phyloP scores from a whole-genome alignment of 2,113 vertebrate species.

The Lophius piscatorius region DNA sequence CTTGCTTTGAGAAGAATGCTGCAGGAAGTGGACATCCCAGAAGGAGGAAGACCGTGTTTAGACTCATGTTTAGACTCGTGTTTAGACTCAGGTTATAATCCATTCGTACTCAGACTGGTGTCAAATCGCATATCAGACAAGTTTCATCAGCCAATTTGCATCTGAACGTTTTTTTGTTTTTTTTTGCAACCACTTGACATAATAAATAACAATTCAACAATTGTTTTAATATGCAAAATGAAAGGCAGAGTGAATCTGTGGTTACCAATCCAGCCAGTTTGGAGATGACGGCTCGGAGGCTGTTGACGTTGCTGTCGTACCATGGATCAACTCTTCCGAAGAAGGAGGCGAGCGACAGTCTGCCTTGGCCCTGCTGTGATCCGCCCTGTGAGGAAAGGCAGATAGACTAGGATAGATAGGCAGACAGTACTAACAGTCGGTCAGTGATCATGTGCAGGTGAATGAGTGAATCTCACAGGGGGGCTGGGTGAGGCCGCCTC shows the following conservation, averaged over 20 bases:
- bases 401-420: no score
- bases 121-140: no score
- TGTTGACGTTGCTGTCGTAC: slow-evolving; percentile 88
- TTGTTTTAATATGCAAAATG: no score
- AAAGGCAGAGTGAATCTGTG: no score
- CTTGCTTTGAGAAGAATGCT: slow-evolving; percentile 73
- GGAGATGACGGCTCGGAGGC: slow-evolving; percentile 82
- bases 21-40: slow-evolving; percentile 1
- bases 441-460: not conserved
- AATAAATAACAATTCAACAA: no score
- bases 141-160: no score
- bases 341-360: slow-evolving; percentile 77
- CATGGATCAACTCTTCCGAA: slow-evolving; percentile 85
- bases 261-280: slow-evolving; percentile 86
- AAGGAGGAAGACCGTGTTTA: not conserved
- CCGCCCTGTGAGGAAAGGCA: slow-evolving; percentile 28
- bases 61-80: no score
- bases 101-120: no score
- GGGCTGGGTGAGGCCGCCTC: not conserved
- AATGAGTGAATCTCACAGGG: slow-evolving; percentile 29
- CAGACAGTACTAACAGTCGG: not conserved
- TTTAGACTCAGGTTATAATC: no score
- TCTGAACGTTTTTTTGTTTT: not conserved
- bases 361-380: slow-evolving; percentile 13
- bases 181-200: no score